These are phyloP conservation scores for Eupeodes luniger DNA, from an alignment of 2,888 invertebrate genomes.

Conservation along the genomic window DNA sequence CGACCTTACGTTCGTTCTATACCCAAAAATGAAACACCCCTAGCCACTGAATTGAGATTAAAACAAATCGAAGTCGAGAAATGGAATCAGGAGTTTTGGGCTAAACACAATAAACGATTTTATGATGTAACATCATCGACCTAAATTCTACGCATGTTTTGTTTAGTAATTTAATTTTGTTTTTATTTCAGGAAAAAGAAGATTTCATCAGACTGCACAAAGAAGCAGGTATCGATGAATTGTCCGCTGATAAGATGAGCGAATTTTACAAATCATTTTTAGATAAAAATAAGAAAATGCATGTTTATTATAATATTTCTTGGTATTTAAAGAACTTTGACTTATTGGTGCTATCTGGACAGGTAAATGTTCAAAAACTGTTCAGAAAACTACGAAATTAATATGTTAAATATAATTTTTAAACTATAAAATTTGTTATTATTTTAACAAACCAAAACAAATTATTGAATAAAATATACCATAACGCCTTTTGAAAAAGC, in stretches of 20 bases:
- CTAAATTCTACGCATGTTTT: neutral
- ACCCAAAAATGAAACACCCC: slow-evolving; percentile 87
- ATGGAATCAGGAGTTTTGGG: slow-evolving; percentile 95
- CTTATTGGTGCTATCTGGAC: slow-evolving; percentile 87
- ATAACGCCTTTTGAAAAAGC: too few relatives aligned
- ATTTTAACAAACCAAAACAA: too few relatives aligned
- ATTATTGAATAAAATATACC: too few relatives aligned
- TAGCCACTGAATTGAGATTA: slow-evolving; percentile 88
- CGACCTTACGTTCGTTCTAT: slow-evolving; percentile 89
- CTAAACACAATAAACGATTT: slow-evolving; percentile 91
- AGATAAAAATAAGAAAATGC: slow-evolving; percentile 91
- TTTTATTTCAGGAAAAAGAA: slow-evolving; percentile 85
- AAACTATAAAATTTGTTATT: too few relatives aligned
- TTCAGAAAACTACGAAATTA: slow-evolving; percentile 49
- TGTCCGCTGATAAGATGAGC: slow-evolving; percentile 93
- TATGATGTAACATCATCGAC: slow-evolving; percentile 85
- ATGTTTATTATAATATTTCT: slow-evolving; percentile 90
- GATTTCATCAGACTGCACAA: slow-evolving; percentile 86
- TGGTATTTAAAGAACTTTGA: slow-evolving; percentile 93
- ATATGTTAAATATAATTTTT: neutral
- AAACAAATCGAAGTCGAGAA: slow-evolving; percentile 89
- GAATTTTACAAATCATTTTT: slow-evolving; percentile 94
- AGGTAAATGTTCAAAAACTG: slow-evolving; percentile 85
- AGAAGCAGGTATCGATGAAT: slow-evolving; percentile 84
- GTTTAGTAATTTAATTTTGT: neutral